Evolutionary conservation across 2,888 invertebrate species (phyloP).

Genomic region (Drosophila diplacantha): DNA sequence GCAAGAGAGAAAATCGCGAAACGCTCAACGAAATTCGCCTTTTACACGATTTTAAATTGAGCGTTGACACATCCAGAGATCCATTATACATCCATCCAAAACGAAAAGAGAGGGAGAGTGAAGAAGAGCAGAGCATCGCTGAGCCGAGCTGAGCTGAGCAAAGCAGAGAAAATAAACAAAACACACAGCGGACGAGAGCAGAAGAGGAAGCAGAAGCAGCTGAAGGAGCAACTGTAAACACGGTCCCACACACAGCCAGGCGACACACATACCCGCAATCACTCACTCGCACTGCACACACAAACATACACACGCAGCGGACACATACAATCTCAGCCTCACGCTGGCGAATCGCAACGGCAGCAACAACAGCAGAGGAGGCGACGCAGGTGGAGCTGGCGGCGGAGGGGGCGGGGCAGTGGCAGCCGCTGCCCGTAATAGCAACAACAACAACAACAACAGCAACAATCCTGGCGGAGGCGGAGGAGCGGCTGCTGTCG

Average conservation of each 20-base stretch:
- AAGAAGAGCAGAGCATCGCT: not conserved
- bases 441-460: slow-evolving; percentile 43
- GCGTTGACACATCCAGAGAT: slow-evolving; percentile 41
- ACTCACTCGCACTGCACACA: slow-evolving; percentile 3
- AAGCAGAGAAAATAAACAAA: slow-evolving; percentile 27
- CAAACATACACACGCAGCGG: slow-evolving; percentile 28
- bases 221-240: slow-evolving; percentile 39
- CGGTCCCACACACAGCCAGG: slow-evolving; percentile 27
- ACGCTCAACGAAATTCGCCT: slow-evolving; percentile 64
- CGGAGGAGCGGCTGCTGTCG: slow-evolving; percentile 55
- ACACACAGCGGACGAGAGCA: slow-evolving; percentile 9
- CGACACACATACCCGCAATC: slow-evolving; percentile 29
- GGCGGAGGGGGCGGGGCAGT: slow-evolving; percentile 50
- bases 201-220: slow-evolving; percentile 24
- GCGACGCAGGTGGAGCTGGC: slow-evolving; percentile 55
- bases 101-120: slow-evolving; percentile 13
- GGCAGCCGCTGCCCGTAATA: slow-evolving; percentile 50
- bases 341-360: slow-evolving; percentile 71
- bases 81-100: slow-evolving; percentile 62
- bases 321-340: slow-evolving; percentile 53
- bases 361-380: slow-evolving; percentile 61
- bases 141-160: not conserved
- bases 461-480: slow-evolving; percentile 51
- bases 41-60: slow-evolving; percentile 65
- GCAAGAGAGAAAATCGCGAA: slow-evolving; percentile 11